Evolutionary conservation across 2,797 vertebrate genomes (phyloP).

Genomic region (Pipistrellus pygmaeus): DNA sequence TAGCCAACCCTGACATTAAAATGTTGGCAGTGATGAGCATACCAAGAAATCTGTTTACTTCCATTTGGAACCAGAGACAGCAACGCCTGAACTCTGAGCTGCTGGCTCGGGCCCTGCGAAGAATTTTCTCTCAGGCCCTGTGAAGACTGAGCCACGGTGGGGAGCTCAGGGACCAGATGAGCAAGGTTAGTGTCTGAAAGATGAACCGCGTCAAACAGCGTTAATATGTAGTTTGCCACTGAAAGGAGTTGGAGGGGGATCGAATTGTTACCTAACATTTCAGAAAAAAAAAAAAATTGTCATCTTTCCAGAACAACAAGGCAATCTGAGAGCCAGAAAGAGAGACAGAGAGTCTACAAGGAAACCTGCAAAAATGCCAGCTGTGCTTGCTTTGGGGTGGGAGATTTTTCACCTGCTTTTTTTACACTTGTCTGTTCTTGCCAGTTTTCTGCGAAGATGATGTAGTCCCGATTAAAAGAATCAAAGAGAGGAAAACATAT

Average conservation of each 20-base stretch:
- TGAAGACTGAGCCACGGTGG: neutral
- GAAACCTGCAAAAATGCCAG: neutral
- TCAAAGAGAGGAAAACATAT: neutral
- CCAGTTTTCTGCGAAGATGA: neutral
- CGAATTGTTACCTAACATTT: neutral
- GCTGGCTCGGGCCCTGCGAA: neutral
- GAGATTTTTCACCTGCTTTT: neutral
- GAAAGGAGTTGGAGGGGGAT: neutral
- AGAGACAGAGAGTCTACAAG: neutral
- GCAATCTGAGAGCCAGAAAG: neutral
- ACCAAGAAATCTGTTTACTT: neutral
- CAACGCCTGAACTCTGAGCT: neutral
- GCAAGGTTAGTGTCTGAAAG: neutral
- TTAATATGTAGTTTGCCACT: neutral
- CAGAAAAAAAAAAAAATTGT: neutral
- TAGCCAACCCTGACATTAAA: neutral
- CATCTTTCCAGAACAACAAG: slow-evolving; percentile 27
- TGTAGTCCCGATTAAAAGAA: neutral
- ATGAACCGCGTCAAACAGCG: neutral
- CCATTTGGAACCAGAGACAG: slow-evolving; percentile 33
- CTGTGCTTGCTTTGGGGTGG: neutral
- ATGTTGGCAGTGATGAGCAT: neutral
- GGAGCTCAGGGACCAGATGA: neutral
- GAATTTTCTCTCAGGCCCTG: slow-evolving; percentile 13
- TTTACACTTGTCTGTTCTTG: slow-evolving; percentile 2